Evolutionary conservation across 2,797 vertebrate species (phyloP).

Genomic region (Crenichthys baileyi): DNA sequence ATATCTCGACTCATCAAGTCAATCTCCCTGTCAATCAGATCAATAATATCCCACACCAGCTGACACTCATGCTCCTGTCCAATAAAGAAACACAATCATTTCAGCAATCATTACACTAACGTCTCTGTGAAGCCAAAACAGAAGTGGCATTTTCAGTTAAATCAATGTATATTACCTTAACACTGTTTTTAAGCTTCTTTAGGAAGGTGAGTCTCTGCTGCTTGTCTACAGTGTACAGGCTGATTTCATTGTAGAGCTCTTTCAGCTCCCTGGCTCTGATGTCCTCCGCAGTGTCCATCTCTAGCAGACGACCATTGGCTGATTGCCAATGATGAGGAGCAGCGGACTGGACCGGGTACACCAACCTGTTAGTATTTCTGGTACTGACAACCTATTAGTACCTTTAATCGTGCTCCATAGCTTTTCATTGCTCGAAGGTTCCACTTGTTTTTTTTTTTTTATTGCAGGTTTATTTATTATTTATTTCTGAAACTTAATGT

Average conservation of each 20-base stretch:
- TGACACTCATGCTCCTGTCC: slow-evolving; percentile 88
- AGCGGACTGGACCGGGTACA: slow-evolving; percentile 78
- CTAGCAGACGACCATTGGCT: slow-evolving; percentile 79
- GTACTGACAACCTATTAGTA: neutral
- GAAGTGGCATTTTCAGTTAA: neutral
- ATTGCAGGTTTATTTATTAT: neutral
- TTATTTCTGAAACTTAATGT: neutral
- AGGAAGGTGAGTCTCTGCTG: slow-evolving; percentile 84
- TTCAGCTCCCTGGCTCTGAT: slow-evolving; percentile 86
- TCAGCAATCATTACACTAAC: neutral
- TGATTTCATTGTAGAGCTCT: slow-evolving; percentile 85
- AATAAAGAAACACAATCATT: neutral
- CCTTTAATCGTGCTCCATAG: neutral
- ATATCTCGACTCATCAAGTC: slow-evolving; percentile 86
- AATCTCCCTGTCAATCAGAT: slow-evolving; percentile 89
- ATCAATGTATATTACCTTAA: slow-evolving; percentile 80
- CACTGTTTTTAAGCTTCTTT: slow-evolving; percentile 84
- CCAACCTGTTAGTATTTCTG: neutral
- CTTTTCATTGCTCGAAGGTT: neutral
- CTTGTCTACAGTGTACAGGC: slow-evolving; percentile 59
- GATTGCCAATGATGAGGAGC: slow-evolving; percentile 85
- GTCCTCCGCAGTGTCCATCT: slow-evolving; percentile 86
- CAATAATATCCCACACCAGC: slow-evolving; percentile 87
- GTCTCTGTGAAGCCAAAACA: neutral
- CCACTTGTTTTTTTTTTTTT: neutral